Percentiles rank a stretch among this genome's conserved stretches.
phyloP scores from a whole-genome alignment of 2,797 vertebrate genomes.

The Pagetopsis macropterus region DNA sequence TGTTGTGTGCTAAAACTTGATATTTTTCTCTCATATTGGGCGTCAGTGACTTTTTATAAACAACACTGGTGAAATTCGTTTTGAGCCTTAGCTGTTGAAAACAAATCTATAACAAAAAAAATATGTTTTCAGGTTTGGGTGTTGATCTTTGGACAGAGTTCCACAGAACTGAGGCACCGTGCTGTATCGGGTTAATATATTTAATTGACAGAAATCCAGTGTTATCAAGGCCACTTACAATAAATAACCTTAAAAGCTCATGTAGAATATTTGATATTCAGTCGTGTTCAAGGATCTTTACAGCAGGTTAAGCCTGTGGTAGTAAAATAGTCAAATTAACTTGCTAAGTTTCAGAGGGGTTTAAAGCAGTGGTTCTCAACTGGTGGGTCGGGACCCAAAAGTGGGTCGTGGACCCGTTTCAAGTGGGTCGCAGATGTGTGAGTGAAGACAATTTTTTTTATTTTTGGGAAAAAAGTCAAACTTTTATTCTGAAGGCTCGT shows the following conservation, averaged over 20 bases:
- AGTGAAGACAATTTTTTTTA: too few relatives aligned
- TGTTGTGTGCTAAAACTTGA: not conserved
- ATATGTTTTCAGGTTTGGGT: not conserved
- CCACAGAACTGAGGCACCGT: not conserved
- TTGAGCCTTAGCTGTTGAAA: not conserved
- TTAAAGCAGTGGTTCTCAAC: too few relatives aligned
- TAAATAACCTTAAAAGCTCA: not conserved
- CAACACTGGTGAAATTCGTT: not conserved
- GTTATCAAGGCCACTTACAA: not conserved
- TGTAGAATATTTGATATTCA: not conserved
- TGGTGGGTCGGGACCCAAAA: too few relatives aligned
- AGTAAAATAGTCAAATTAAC: too few relatives aligned
- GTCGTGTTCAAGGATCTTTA: not conserved
- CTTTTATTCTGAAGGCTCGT: too few relatives aligned
- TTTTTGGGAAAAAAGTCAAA: too few relatives aligned
- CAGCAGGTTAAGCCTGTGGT: not conserved
- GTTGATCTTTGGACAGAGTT: not conserved
- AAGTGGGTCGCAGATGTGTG: too few relatives aligned
- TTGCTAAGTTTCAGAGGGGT: not conserved
- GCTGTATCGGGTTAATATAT: not conserved
- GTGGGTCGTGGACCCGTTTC: too few relatives aligned
- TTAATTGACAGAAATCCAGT: not conserved
- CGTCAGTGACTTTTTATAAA: not conserved
- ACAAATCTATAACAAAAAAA: conserved; percentile 7
- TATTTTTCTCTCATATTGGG: not conserved